Evolutionary conservation across 2,797 vertebrate genomes (phyloP).

Genomic region (Vespertilio murinus): DNA sequence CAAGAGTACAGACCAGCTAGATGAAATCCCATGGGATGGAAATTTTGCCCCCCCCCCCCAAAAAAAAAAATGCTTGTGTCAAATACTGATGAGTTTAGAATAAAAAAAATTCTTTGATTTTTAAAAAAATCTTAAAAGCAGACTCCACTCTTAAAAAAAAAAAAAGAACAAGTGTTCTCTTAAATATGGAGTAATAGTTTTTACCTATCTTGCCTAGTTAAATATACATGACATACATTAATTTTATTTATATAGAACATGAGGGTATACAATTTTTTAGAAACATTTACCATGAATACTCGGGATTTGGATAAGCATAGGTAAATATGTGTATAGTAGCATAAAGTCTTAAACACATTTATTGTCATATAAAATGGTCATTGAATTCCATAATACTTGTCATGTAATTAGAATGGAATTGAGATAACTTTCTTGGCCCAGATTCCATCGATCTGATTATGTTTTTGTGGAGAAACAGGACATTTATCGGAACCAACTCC

Average conservation of each 20-base stretch:
- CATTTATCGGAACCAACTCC: not conserved
- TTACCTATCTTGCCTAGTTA: not conserved
- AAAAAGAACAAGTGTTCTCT: not conserved
- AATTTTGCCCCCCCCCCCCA: not conserved
- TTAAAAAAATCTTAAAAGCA: not conserved
- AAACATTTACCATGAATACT: slow-evolving; percentile 30
- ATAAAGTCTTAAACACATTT: not conserved
- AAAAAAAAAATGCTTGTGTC: not conserved
- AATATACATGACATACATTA: not conserved
- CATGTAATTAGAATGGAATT: not conserved
- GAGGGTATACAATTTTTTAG: not conserved
- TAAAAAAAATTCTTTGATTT: not conserved
- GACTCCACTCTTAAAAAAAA: not conserved
- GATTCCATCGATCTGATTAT: slow-evolving; percentile 5
- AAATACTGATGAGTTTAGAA: slow-evolving; percentile 22
- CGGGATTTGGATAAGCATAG: not conserved
- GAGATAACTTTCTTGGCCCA: not conserved
- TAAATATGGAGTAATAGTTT: not conserved
- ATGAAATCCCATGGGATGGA: not conserved
- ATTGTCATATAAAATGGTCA: not conserved
- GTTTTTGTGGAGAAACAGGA: not conserved
- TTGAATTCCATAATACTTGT: not conserved
- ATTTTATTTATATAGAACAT: not conserved
- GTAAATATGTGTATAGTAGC: not conserved
- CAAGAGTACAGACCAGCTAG: not conserved